Conservation (phyloP, 2,113 vertebrate genomes). For the Telmatochromis sp. region DNA sequence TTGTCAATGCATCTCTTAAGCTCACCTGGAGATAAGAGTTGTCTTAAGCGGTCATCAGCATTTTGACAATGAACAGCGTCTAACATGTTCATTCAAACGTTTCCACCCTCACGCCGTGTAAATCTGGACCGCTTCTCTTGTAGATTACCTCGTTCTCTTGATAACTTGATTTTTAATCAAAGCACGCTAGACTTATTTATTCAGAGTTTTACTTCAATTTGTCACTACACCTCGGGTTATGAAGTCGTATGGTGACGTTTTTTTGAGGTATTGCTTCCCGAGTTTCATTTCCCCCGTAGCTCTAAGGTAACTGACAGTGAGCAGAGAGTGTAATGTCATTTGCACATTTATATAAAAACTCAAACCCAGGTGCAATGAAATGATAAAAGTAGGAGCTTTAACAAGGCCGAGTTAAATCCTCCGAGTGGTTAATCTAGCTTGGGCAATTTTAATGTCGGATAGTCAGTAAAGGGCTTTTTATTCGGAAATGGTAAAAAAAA, state of each 20-base stretch:
- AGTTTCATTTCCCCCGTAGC: background rate
- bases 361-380: background rate
- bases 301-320: background rate
- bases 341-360: background rate
- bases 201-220: background rate
- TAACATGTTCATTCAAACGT: background rate
- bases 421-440: background rate
- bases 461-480: background rate
- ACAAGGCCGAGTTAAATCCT: background rate
- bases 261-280: background rate
- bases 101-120: background rate
- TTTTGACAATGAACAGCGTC: rapidly evolving
- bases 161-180: background rate
- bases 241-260: background rate
- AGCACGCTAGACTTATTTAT: background rate
- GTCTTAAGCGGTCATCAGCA: background rate
- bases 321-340: background rate
- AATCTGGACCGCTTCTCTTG: background rate
- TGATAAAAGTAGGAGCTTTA: background rate
- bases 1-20: background rate
- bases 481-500: background rate
- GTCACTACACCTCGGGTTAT: background rate
- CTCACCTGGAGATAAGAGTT: background rate
- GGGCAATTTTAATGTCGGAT: background rate
- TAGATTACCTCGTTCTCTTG: background rate